Evolutionary conservation across 53 echinoderm and acorn worm genomes (phyloP), one percentile per base, ranked within the genome.

Genomic region (Mesocentrotus franciscanus): DNA sequence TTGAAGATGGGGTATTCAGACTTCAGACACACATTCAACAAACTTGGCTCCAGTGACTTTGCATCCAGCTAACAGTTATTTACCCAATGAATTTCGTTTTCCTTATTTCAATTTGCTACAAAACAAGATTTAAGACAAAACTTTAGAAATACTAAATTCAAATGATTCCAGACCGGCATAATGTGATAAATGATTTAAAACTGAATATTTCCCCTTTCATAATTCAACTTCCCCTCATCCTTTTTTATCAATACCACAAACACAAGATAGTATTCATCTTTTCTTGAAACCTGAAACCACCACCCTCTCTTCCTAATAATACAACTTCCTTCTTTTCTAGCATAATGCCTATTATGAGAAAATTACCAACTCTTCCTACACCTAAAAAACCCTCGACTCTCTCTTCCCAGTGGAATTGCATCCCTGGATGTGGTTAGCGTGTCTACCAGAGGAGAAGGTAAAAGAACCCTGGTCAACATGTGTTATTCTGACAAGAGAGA

Each of bases 261-360:
- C 58, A 58, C 29, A 58, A 87, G 87, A 58, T 58, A 87, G 10
- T 58, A 58, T 58, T 87, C 87, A 56, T 87, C n/a, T 39, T 87
- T 87, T 57, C 87, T 87, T 14, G n/a, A 57, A 58, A 27, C 87
- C 26, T 33, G 57, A 87, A 9, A 87, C 58, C 87, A 87, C n/a
- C 58, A n/a, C 27, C 58, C 84, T 1, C 42, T 55, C 84, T 22
- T 16, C 42, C n/a, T 58, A 10, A 87, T 81, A 81, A 81, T 81
- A 42, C 81, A 81, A 81, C 81, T 87, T 87, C 87, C 87, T 42
- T 81, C 58, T 57, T 87, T 57, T 87, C 87, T 57, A 24, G 58
- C 87, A 87, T 87, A 57, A 58, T 2, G 27, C 87, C 87, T 87
- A 87, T 87, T 87, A 87, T 87, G 87, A 87, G 87, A 87, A 87